Evolutionary conservation across 2,797 vertebrate species (phyloP), one percentile per base, ranked within the genome.

Genomic region (Ambastaia sidthimunki): DNA sequence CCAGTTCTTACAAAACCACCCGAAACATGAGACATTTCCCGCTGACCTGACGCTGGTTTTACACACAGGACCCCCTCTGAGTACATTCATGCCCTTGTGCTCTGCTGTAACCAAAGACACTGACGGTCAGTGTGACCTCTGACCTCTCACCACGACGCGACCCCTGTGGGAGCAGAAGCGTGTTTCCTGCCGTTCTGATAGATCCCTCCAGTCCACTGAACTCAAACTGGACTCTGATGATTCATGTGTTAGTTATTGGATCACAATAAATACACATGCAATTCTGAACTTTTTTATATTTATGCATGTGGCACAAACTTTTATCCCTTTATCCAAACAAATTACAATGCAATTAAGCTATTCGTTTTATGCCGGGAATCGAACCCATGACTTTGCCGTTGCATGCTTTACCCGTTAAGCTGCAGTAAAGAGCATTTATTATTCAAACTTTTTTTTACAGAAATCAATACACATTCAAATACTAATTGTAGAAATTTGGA

Each of bases 11-110:
- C 55, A 82, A 31, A 37, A 55, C 66, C 66, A 28, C 25, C 28
- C n/a, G 50, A 75, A 81, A 76, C 7, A 28, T 44, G 25, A 82
- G 57, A 69, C 69, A 83, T 81, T 85, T 85, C 83, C 76, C 80
- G 67, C 73, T 52, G 80, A 66, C 72, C 23, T 65, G 23, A 74
- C 59, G 57, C 66, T 21, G n/a, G 19, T 47, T 71, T 54, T 62
- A 69, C 41, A 23, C 28, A 72, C 37, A 48, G 25, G 54, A 3
- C 57, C 12, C 48, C 50, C 52, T 23, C 50, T 7, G 50, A 52
- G 28, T 18, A 50, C 57, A 63, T 41, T 74, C 60, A 3, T 65
- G 41, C 74, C 55, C 23, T 70, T 80, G 62, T 57, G 68, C 76
- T 55, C 71, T 59, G n/a, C 52, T 73, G 72, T 68, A 85, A 83